These are phyloP conservation scores for Eilema griseolum DNA, from an alignment of 2,888 invertebrate species.

Conservation along the genomic window DNA sequence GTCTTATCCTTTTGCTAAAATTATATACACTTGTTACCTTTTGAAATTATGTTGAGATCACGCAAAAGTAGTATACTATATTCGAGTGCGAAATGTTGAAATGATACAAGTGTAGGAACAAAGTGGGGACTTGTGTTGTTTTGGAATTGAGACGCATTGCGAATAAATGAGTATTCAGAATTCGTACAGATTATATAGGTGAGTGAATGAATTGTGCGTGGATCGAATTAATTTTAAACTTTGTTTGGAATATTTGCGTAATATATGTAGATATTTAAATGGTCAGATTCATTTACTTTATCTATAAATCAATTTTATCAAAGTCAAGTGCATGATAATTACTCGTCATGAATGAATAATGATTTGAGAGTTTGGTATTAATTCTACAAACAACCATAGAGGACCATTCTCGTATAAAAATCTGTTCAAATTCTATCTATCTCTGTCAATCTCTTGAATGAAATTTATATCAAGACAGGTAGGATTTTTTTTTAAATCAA, in stretches of 20 bases:
- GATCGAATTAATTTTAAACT: slow-evolving; percentile 30
- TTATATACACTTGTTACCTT: slow-evolving; percentile 57
- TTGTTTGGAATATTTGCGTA: background rate
- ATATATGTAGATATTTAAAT: background rate
- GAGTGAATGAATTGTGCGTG: slow-evolving; percentile 39
- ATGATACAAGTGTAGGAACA: slow-evolving; percentile 53
- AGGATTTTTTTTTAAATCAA: too few species aligned
- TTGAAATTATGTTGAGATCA: slow-evolving; percentile 31
- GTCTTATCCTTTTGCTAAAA: slow-evolving; percentile 58
- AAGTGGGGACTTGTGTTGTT: slow-evolving; percentile 29
- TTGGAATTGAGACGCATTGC: slow-evolving; percentile 30
- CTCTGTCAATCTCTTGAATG: too few species aligned
- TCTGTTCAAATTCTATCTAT: too few species aligned
- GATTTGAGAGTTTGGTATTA: too few species aligned
- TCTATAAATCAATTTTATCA: too few species aligned
- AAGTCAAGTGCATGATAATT: too few species aligned
- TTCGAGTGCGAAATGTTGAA: slow-evolving; percentile 49
- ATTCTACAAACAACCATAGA: too few species aligned
- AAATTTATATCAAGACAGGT: too few species aligned
- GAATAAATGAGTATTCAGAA: slow-evolving; percentile 37
- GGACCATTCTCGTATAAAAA: too few species aligned
- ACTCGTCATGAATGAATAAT: too few species aligned
- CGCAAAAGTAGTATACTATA: slow-evolving; percentile 79
- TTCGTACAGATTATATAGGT: slow-evolving; percentile 43
- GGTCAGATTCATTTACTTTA: background rate